These are phyloP conservation scores for Embiotoca jacksoni DNA, from an alignment of 2,113 vertebrate genomes.

Conservation along the genomic window DNA sequence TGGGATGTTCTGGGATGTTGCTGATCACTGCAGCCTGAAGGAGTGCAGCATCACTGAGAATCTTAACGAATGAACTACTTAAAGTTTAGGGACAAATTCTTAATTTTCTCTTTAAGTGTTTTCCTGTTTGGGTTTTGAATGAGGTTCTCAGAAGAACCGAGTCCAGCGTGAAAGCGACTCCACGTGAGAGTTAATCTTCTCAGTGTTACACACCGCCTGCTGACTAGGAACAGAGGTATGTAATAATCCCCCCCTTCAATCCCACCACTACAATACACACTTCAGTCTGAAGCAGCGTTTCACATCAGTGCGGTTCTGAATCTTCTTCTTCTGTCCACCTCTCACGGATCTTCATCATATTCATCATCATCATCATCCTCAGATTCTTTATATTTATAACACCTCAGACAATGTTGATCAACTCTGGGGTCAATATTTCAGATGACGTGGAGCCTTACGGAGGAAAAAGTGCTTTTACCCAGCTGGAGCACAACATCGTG, in stretches of 20 bases:
- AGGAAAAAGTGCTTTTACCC: conserved; percentile 74
- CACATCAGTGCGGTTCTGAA: background rate
- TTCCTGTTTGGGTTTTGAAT: too few species aligned
- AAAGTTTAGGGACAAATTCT: too few species aligned
- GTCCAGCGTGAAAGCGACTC: conserved; percentile 8
- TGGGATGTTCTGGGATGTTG: too few species aligned
- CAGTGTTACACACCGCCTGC: conserved; percentile 18
- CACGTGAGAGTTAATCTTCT: conserved; percentile 69
- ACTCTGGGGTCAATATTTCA: conserved; percentile 60
- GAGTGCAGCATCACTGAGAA: too few species aligned
- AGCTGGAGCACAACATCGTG: conserved; percentile 92
- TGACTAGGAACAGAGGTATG: conserved; percentile 48
- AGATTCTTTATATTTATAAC: background rate
- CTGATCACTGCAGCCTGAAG: too few species aligned
- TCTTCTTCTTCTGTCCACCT: background rate
- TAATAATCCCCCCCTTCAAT: conserved; percentile 60
- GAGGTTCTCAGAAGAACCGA: too few species aligned
- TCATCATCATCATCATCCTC: too few species aligned
- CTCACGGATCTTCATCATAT: too few species aligned
- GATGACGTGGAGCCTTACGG: conserved; percentile 53
- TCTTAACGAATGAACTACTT: too few species aligned
- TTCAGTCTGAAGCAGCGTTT: conserved; percentile 29
- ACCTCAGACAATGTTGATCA: conserved; percentile 51
- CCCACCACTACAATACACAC: conserved; percentile 14
- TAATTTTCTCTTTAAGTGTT: too few species aligned